Percentiles rank a stretch among this genome's conserved stretches.
Evolutionary conservation across 92 coral and sea anemone species (phyloP).

Genomic region (Epizoanthus fatuus): DNA sequence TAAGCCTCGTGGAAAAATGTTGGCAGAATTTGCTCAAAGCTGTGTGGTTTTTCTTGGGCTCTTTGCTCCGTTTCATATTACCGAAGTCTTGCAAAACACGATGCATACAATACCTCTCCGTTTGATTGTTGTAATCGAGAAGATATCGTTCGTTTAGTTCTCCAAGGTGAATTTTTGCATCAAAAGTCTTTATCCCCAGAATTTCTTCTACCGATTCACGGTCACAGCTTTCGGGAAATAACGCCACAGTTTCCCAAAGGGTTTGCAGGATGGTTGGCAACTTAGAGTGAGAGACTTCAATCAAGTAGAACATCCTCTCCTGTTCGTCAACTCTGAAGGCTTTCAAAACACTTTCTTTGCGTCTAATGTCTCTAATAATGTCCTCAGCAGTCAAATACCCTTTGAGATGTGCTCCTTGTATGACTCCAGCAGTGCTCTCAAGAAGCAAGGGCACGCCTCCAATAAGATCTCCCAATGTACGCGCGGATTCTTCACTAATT

Average conservation of each 20-base stretch:
- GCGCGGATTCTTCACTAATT: slow-evolving; percentile 11
- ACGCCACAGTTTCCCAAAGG: slow-evolving; percentile 9
- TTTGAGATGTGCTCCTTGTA: slow-evolving; percentile 7
- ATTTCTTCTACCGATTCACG: neutral
- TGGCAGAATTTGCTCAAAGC: slow-evolving; percentile 23
- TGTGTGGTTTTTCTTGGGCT: slow-evolving; percentile 5
- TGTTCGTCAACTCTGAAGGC: slow-evolving; percentile 40
- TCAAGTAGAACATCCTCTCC: slow-evolving; percentile 34
- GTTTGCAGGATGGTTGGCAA: slow-evolving; percentile 32
- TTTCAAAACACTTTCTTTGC: slow-evolving; percentile 18
- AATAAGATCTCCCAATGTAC: neutral
- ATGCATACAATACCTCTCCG: slow-evolving; percentile 10
- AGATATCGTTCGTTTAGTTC: slow-evolving; percentile 24
- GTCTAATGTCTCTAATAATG: slow-evolving; percentile 19
- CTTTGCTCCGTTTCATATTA: slow-evolving; percentile 16
- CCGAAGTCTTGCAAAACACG: slow-evolving; percentile 35
- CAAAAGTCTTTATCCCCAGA: neutral
- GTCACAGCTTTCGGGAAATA: slow-evolving; percentile 34
- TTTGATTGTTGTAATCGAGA: neutral
- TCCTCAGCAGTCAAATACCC: slow-evolving; percentile 31
- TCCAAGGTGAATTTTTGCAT: slow-evolving; percentile 7
- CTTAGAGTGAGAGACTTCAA: slow-evolving; percentile 23
- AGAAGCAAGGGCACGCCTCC: slow-evolving; percentile 39
- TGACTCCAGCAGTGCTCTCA: slow-evolving; percentile 24
- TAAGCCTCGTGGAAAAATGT: slow-evolving; percentile 24